Evolutionary conservation across 2,888 invertebrate genomes (phyloP).

Genomic region (Ichneumoninae sp.): DNA sequence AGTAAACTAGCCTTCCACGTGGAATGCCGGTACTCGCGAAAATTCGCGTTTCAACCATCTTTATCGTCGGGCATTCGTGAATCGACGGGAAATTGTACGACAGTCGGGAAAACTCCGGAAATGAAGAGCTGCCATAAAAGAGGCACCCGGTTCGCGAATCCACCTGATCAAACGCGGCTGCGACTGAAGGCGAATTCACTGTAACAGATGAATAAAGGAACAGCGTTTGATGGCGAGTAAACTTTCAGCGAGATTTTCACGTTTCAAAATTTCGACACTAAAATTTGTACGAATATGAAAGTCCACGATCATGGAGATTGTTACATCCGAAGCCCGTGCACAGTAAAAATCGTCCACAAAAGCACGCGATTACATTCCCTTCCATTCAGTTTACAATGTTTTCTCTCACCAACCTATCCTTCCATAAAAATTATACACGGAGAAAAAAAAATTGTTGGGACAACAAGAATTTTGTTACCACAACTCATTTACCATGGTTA

Average conservation of each 20-base stretch:
- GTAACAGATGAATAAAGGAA: constrained; percentile 25
- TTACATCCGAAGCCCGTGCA: background rate
- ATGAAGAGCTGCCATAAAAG: constrained; percentile 31
- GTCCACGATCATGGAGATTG: background rate
- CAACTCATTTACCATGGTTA: too few species aligned
- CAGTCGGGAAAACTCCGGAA: constrained; percentile 52
- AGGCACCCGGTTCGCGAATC: constrained; percentile 27
- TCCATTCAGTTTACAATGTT: background rate
- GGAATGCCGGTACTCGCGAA: background rate
- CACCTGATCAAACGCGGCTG: constrained; percentile 73
- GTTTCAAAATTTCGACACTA: background rate
- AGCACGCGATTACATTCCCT: background rate
- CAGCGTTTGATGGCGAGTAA: constrained; percentile 13
- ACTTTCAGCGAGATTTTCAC: background rate
- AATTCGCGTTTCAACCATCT: constrained; percentile 12
- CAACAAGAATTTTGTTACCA: too few species aligned
- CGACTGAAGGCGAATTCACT: constrained; percentile 59
- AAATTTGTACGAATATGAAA: background rate
- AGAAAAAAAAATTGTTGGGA: too few species aligned
- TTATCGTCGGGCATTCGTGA: background rate
- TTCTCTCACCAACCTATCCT: background rate
- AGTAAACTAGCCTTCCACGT: constrained; percentile 38
- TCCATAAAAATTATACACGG: background rate
- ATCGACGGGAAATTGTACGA: constrained; percentile 17
- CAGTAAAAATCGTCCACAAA: background rate